Conservation (phyloP, 2,888 invertebrate species). For the Piscicola geometra region DNA sequence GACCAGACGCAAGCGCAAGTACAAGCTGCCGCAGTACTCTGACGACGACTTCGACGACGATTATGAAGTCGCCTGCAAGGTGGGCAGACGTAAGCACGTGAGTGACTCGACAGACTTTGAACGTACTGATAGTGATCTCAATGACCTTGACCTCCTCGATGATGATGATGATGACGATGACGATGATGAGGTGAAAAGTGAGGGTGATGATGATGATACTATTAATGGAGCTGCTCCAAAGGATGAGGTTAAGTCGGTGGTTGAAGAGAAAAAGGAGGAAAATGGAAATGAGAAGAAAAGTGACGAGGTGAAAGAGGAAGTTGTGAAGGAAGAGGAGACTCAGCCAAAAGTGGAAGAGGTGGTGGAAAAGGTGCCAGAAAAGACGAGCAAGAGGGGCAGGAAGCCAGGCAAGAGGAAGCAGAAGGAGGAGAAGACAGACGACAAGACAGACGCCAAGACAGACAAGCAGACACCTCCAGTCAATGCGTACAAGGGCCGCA, state of each 20-base stretch:
- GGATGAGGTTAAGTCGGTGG: not conserved
- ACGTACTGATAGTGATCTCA: not conserved
- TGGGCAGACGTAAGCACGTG: not conserved
- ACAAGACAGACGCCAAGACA: not conserved
- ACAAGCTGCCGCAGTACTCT: constrained; percentile 12
- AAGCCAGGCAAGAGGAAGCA: not conserved
- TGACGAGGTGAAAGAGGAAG: not conserved
- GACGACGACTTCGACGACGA: constrained; percentile 17
- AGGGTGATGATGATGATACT: not conserved
- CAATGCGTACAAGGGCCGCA: not conserved
- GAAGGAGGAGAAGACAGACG: not conserved
- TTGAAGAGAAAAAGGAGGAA: not conserved
- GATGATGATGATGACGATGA: constrained; percentile 23
- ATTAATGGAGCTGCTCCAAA: not conserved
- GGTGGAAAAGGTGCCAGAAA: not conserved
- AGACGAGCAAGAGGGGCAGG: not conserved
- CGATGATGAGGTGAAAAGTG: not conserved
- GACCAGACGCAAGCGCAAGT: not conserved
- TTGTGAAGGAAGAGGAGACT: not conserved
- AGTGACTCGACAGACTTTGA: constrained; percentile 5
- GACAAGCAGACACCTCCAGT: not conserved
- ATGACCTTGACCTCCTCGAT: not conserved
- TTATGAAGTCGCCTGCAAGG: not conserved
- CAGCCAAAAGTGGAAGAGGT: not conserved
- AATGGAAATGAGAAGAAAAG: not conserved